A percentile compares a stretch with the other conserved stretches of the same genome.
Evolutionary conservation across 2,888 invertebrate species (phyloP).

Genomic region (Syrista parreyssii): DNA sequence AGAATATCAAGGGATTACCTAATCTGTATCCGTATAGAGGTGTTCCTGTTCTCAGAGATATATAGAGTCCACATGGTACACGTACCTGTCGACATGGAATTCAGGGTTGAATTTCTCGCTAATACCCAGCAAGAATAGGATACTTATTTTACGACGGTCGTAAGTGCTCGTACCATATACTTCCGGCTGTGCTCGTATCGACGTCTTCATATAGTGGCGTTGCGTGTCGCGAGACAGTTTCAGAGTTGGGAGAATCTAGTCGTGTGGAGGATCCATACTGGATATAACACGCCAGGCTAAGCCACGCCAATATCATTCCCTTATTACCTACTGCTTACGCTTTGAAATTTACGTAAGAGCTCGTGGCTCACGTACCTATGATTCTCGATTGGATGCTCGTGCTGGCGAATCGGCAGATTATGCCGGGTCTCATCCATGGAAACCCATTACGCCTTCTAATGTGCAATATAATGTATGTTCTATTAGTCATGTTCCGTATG

Average conservation of each 20-base stretch:
- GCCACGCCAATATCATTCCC: constrained; percentile 37
- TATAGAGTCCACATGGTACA: not conserved
- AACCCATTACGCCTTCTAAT: not conserved
- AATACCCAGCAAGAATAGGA: not conserved
- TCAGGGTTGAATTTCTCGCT: not conserved
- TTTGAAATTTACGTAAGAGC: constrained; percentile 34
- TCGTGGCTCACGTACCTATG: constrained; percentile 19
- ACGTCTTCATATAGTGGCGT: constrained; percentile 25
- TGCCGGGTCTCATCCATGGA: constrained; percentile 10
- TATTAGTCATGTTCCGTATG: not conserved
- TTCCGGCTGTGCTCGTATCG: constrained; percentile 14
- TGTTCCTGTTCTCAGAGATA: not conserved
- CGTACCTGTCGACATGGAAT: not conserved
- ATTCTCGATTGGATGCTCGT: constrained; percentile 14
- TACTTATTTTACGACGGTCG: constrained; percentile 6
- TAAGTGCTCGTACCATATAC: constrained; percentile 16
- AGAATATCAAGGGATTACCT: not conserved
- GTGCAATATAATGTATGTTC: not conserved
- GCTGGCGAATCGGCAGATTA: constrained; percentile 39
- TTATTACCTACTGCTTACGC: constrained; percentile 20
- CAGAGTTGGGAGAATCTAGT: constrained; percentile 16
- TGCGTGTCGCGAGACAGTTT: constrained; percentile 37
- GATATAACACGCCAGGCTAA: constrained; percentile 22
- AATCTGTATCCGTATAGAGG: not conserved
- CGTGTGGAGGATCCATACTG: not conserved